Base-by-base conservation (phyloP, 2,113 vertebrate species). In the Scophthalmus maximus region DNA sequence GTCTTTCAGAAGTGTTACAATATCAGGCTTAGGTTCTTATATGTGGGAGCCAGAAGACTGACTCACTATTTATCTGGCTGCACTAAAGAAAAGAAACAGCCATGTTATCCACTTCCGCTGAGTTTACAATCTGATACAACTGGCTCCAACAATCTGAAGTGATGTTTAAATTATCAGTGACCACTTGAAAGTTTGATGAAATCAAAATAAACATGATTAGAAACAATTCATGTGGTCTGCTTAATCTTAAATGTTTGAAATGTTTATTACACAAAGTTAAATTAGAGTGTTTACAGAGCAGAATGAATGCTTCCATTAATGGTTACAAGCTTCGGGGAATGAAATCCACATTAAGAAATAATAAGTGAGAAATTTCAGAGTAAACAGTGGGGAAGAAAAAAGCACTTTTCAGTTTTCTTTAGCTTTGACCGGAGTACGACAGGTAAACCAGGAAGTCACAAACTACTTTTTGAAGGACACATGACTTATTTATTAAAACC, bases 61-160 rank as follows among this genome's bases (percentile, higher is more conserved):
- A 52, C 40, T 87, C 32, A 77, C 25, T 26, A 56, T 81, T 53
- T 68, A 57, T 18, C 10, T 23, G 47, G 29, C 64, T 22, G 32
- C 38, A 34, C 20, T 27, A 32, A 63, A 73, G 25, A 79, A 76
- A 76, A 14, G n/a, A 61, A 11, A 53, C 1, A 30, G 26, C 0
- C n/a, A 60, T 18, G 32, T 60, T 66, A 58, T 29, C 23, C 29
- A 38, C 25, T 3, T 22, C 12, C 0, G 4, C 66, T 11, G 15
- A 52, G 53, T 84, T 79, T 79, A 68, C 72, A 71, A 32, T 68
- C 30, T 51, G 73, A 84, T 84, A 79, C 0, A 36, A 56, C 34
- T 30, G 70, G 70, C 74, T 64, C 74, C 36, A 0, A 50, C 55
- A 62, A 66, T 70, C 60, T 60, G 2, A 53, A 77, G 38, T 60